A percentile compares a stretch with the other conserved stretches of the same genome.
Conservation (phyloP, 1,140 invertebrate genomes). For the Mesaphorura yosii region DNA sequence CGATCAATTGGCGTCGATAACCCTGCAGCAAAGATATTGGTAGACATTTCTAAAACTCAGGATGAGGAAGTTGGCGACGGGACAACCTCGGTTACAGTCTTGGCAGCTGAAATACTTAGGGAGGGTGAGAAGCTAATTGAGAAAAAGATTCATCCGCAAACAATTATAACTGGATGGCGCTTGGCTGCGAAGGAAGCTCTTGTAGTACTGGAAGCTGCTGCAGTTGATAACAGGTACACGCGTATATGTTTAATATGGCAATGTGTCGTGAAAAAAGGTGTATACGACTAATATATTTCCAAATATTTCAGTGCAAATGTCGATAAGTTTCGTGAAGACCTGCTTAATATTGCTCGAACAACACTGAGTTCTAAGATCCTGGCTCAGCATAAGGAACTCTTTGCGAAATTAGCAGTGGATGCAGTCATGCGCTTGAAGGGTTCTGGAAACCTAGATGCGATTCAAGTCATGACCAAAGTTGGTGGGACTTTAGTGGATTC, state of each 20-base stretch:
- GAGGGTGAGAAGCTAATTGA: constrained; percentile 90
- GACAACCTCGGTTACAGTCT: constrained; percentile 94
- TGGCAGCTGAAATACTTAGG: constrained; percentile 86
- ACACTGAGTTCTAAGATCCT: constrained; percentile 98
- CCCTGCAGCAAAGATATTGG: constrained; percentile 95
- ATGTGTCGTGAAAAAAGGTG: not conserved
- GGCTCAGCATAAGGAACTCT: constrained; percentile 93
- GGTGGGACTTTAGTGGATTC: constrained; percentile 87
- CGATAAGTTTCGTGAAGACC: constrained; percentile 69
- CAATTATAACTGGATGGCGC: constrained; percentile 90
- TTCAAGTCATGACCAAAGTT: constrained; percentile 95
- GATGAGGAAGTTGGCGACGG: constrained; percentile 99
- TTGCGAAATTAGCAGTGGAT: constrained; percentile 87
- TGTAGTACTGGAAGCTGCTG: constrained; percentile 61
- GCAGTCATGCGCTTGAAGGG: constrained; percentile 90
- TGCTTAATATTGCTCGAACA: constrained; percentile 93
- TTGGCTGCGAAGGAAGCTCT: constrained; percentile 70
- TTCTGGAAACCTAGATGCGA: constrained; percentile 85
- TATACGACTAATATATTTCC: not conserved
- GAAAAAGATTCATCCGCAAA: constrained; percentile 96
- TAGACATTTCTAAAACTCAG: constrained; percentile 96
- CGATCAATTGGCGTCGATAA: constrained; percentile 96
- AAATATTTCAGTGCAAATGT: constrained; percentile 50
- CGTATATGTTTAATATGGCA: not conserved
- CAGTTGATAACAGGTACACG: constrained; percentile 59